A percentile compares a stretch with the other conserved stretches of the same genome.
Conservation (phyloP, 2,888 invertebrate genomes). For the Calliphora vomitoria region DNA sequence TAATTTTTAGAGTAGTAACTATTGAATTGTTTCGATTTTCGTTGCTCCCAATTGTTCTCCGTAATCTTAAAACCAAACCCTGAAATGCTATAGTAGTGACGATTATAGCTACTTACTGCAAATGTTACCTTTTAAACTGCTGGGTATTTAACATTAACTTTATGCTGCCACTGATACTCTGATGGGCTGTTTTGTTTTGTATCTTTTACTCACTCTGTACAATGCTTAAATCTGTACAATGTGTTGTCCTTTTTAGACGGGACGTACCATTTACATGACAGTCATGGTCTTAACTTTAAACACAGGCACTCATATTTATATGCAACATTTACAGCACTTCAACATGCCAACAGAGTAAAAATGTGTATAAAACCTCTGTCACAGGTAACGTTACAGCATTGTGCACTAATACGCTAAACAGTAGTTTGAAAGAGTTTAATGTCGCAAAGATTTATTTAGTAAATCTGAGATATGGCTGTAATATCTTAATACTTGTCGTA, state of each 20-base stretch:
- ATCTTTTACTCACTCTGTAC: slow-evolving; percentile 7
- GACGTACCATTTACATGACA: slow-evolving; percentile 7
- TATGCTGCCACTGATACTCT: slow-evolving; percentile 18
- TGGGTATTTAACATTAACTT: not conserved
- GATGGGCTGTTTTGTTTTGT: not conserved
- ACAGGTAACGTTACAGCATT: not conserved
- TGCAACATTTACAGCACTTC: slow-evolving; percentile 1
- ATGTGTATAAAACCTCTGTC: not conserved
- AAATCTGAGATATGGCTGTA: too few relatives aligned
- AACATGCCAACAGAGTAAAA: not conserved
- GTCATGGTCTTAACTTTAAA: slow-evolving; percentile 43
- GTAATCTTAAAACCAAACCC: too few relatives aligned
- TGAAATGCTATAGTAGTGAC: too few relatives aligned
- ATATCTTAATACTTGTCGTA: too few relatives aligned
- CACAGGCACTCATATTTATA: slow-evolving; percentile 21
- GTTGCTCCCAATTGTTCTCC: too few relatives aligned
- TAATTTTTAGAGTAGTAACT: too few relatives aligned
- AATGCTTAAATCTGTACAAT: not conserved
- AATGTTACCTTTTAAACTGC: too few relatives aligned
- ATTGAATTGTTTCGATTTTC: too few relatives aligned
- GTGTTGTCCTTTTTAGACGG: slow-evolving; percentile 3
- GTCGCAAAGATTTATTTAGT: too few relatives aligned
- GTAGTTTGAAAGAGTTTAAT: not conserved
- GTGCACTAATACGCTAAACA: not conserved
- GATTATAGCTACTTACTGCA: too few relatives aligned